Percentiles rank a stretch among this genome's conserved stretches.
These are phyloP conservation scores for Gryllus longicercus DNA, from an alignment of 2,888 invertebrate species.

Conservation along the genomic window DNA sequence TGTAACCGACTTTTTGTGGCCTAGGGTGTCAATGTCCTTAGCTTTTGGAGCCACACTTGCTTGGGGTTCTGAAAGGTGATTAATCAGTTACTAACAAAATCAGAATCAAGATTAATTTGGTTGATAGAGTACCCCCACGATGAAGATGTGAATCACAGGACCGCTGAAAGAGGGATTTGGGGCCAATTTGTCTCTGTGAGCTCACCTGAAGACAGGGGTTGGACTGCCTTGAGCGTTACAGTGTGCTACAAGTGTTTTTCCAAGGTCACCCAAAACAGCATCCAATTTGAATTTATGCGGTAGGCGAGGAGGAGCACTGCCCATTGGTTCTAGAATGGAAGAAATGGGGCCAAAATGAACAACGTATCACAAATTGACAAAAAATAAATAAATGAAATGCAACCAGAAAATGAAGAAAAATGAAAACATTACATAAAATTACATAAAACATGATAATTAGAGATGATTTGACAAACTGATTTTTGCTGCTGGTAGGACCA, in stretches of 20 bases:
- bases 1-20: slow-evolving; percentile 44
- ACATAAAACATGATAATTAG: no score
- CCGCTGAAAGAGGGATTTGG: no score
- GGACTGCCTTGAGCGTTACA: slow-evolving; percentile 48
- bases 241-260: slow-evolving; percentile 43
- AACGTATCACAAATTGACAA: no score
- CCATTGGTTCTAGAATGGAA: slow-evolving; percentile 42
- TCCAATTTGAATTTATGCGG: slow-evolving; percentile 51
- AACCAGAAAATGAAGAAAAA: no score
- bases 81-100: background rate
- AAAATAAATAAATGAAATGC: no score
- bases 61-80: slow-evolving; percentile 38
- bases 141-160: slow-evolving; percentile 21
- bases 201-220: slow-evolving; percentile 45
- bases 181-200: background rate
- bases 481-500: no score
- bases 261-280: slow-evolving; percentile 42
- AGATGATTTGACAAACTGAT: no score
- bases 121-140: background rate
- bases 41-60: slow-evolving; percentile 40
- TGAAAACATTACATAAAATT: no score
- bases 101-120: background rate
- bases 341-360: no score
- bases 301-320: slow-evolving; percentile 55
- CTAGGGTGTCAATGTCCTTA: slow-evolving; percentile 29